Percentiles rank a stretch among this genome's conserved stretches.
phyloP scores from a whole-genome alignment of 2,797 vertebrate genomes.

The Pangasius larnaudii region DNA sequence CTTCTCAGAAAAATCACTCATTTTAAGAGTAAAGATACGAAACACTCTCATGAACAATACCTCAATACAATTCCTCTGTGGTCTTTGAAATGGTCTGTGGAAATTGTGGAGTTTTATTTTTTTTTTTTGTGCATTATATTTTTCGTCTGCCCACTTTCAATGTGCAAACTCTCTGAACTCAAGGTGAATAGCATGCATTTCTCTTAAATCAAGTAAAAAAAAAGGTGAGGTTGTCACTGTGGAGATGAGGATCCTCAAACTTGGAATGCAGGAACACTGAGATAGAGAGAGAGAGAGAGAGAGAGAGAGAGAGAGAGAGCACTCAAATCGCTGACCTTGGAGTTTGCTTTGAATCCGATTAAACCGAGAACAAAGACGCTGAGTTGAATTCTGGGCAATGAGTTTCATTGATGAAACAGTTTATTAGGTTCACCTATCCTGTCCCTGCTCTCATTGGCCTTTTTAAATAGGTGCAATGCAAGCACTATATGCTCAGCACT shows the following conservation, averaged over 20 bases:
- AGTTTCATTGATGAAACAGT: not conserved
- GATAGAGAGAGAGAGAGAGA: not conserved
- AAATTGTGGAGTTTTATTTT: not conserved
- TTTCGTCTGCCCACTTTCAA: not conserved
- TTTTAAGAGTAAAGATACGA: not conserved
- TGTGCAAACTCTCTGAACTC: not conserved
- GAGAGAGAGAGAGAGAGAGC: not conserved
- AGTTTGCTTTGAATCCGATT: conserved; percentile 5
- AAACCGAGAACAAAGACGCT: not conserved
- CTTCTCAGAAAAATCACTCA: not conserved
- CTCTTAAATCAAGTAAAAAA: not conserved
- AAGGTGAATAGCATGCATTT: not conserved
- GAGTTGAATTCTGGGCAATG: not conserved
- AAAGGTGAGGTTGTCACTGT: not conserved
- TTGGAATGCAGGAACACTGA: not conserved
- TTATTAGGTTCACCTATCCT: not conserved
- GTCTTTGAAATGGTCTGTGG: not conserved
- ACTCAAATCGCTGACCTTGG: conserved; percentile 10
- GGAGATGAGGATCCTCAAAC: conserved; percentile 1
- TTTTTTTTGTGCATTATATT: not conserved
- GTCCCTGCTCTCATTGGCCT: not conserved
- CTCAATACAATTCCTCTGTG: not conserved
- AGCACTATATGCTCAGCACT: not conserved
- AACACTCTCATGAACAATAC: not conserved
- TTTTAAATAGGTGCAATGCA: not conserved